Evolutionary conservation across 2,797 vertebrate species (phyloP).

Genomic region (Vespertilio murinus): DNA sequence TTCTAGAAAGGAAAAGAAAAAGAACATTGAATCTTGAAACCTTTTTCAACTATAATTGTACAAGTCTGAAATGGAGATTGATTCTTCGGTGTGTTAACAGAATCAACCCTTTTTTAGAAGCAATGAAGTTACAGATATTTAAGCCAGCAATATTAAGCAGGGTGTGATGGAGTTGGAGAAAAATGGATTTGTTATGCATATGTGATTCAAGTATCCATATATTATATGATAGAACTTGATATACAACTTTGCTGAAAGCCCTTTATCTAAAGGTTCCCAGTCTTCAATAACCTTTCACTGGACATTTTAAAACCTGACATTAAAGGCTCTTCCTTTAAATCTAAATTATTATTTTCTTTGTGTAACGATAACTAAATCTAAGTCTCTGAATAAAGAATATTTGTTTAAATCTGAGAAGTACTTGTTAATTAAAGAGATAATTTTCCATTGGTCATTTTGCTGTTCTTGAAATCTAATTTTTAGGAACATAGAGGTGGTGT

Average conservation of each 20-base stretch:
- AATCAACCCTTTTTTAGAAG: not conserved
- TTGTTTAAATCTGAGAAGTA: slow-evolving; percentile 15
- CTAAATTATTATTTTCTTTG: not conserved
- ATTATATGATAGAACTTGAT: not conserved
- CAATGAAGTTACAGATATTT: not conserved
- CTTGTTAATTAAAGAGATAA: slow-evolving; percentile 37
- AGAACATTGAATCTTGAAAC: slow-evolving; percentile 11
- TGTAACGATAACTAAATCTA: not conserved
- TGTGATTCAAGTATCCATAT: not conserved
- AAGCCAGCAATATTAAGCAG: slow-evolving; percentile 24
- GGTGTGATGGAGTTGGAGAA: not conserved
- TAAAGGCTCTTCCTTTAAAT: not conserved
- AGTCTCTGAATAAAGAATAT: not conserved
- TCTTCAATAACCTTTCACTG: not conserved
- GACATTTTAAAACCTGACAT: not conserved
- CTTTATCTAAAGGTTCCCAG: not conserved
- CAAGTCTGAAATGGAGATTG: slow-evolving; percentile 10
- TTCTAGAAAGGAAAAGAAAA: not conserved
- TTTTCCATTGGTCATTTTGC: not conserved
- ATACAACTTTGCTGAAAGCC: not conserved
- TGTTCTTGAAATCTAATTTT: slow-evolving; percentile 17
- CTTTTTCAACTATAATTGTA: slow-evolving; percentile 25
- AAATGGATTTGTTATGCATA: not conserved
- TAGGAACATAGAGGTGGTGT: slow-evolving; percentile 20
- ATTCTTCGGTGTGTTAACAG: slow-evolving; percentile 40